Percentiles rank a stretch among this genome's conserved stretches.
These are phyloP conservation scores for Sarcophaga variegata DNA, from an alignment of 2,888 invertebrate species.

Conservation along the genomic window DNA sequence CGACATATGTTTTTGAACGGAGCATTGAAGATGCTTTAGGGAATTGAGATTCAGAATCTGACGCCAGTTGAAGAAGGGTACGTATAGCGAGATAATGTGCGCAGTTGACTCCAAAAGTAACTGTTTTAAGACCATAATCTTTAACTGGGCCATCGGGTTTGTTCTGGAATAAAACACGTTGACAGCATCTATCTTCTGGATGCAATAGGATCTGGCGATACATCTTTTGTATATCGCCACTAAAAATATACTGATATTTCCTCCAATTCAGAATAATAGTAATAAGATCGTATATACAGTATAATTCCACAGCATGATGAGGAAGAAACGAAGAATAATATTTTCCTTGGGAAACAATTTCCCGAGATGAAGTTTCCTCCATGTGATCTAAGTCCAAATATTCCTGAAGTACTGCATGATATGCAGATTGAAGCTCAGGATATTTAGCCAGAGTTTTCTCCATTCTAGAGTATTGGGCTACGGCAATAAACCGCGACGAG, in stretches of 20 bases:
- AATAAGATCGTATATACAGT: constrained; percentile 51
- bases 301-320: constrained; percentile 41
- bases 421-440: neutral
- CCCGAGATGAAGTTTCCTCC: neutral
- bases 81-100: neutral
- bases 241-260: constrained; percentile 55
- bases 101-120: neutral
- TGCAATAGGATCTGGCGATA: constrained; percentile 53
- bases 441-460: neutral
- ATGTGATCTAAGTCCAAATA: neutral
- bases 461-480: neutral
- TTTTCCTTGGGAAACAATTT: neutral
- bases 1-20: constrained; percentile 5
- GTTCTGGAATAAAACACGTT: constrained; percentile 58
- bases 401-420: neutral
- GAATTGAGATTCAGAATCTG: neutral
- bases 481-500: constrained; percentile 4
- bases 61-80: neutral
- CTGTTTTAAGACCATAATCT: neutral
- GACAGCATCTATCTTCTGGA: constrained; percentile 44
- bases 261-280: constrained; percentile 45
- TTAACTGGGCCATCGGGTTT: neutral
- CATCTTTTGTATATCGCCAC: constrained; percentile 56
- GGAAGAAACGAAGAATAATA: neutral
- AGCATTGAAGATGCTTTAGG: neutral